A percentile compares a stretch with the other conserved stretches of the same genome.
phyloP scores from a whole-genome alignment of 2,113 vertebrate species.

The Riparia riparia region DNA sequence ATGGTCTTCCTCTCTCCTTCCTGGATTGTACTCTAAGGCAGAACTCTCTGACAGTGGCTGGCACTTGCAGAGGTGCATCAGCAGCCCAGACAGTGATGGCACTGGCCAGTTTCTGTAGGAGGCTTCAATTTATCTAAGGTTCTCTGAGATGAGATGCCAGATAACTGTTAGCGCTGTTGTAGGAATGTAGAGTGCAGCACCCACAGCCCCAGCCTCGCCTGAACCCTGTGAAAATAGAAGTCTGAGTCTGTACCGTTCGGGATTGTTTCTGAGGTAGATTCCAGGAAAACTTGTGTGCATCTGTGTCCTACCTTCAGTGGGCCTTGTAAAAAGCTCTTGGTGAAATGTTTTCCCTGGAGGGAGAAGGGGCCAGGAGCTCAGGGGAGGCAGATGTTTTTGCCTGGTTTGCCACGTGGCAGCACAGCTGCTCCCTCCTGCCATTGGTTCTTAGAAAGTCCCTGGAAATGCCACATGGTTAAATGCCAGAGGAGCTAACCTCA shows the following conservation, averaged over 20 bases:
- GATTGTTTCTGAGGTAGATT: background rate
- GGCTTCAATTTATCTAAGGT: background rate
- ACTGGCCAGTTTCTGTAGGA: background rate
- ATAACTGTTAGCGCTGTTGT: background rate
- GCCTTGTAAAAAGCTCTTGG: background rate
- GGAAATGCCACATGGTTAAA: slow-evolving; percentile 1
- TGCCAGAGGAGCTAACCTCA: slow-evolving; percentile 23
- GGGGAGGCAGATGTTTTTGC: background rate
- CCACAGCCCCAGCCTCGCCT: background rate
- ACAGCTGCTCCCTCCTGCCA: background rate
- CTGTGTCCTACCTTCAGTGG: background rate
- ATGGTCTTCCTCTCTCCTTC: background rate
- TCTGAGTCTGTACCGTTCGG: background rate
- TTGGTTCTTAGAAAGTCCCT: slow-evolving; percentile 57
- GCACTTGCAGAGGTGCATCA: background rate
- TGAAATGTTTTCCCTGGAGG: background rate
- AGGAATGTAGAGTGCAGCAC: background rate
- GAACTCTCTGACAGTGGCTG: background rate
- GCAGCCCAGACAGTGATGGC: background rate
- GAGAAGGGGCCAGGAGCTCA: background rate
- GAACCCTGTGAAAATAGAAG: background rate
- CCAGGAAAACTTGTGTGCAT: background rate
- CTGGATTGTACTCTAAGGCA: background rate
- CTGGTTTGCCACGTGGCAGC: background rate
- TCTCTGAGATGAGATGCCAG: background rate